These are phyloP conservation scores for Cyphomyrmex costatus DNA, from an alignment of 1,140 invertebrate species.

Conservation along the genomic window DNA sequence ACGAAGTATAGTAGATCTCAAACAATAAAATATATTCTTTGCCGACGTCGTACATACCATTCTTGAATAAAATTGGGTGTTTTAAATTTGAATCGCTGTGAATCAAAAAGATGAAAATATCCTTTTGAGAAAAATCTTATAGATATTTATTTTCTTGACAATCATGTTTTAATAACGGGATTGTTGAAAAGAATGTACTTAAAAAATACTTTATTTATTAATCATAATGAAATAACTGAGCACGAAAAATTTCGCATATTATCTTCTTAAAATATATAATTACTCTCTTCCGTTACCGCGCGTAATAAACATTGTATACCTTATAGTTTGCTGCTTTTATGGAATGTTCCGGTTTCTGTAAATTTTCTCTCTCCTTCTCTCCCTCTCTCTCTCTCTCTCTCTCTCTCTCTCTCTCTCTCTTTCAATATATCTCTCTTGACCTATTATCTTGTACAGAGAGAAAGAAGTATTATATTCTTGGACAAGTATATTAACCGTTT, in stretches of 20 bases:
- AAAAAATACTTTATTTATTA: neutral
- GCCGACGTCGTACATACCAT: neutral
- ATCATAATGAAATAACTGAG: neutral
- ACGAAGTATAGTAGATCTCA: neutral
- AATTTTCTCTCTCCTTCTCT: neutral
- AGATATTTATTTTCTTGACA: neutral
- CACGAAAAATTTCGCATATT: neutral
- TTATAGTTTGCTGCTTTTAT: neutral
- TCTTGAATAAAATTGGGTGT: neutral
- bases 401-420: neutral
- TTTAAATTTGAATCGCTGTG: neutral
- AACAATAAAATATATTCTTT: slow-evolving; percentile 18
- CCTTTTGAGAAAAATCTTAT: neutral
- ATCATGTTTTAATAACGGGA: neutral
- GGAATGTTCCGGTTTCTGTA: neutral
- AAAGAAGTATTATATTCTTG: slow-evolving; percentile 12
- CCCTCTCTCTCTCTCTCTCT: neutral
- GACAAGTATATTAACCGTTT: neutral
- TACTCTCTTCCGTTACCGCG: neutral
- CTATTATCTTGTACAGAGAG: neutral
- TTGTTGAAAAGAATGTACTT: neutral
- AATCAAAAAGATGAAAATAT: neutral
- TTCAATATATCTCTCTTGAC: slow-evolving; percentile 26
- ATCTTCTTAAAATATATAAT: neutral
- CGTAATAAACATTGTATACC: neutral